Evolutionary conservation across 2,888 invertebrate species (phyloP).

Genomic region (Drosophila merina): DNA sequence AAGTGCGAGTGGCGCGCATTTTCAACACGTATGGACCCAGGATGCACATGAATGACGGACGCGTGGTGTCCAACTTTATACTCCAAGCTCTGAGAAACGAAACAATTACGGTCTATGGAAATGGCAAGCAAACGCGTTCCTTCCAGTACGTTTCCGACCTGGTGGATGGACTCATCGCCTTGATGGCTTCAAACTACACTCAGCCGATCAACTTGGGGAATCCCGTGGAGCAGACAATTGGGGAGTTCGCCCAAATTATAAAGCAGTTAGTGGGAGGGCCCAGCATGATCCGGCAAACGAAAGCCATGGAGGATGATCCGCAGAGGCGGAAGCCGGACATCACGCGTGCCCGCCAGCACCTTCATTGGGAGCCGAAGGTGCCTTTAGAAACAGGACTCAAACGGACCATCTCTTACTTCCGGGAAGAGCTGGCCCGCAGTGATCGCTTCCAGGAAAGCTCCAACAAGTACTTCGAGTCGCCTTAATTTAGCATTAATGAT

Average conservation of each 20-base stretch:
- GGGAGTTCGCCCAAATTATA: conserved; percentile 94
- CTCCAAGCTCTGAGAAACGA: conserved; percentile 97
- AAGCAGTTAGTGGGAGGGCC: conserved; percentile 93
- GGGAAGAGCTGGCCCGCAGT: conserved; percentile 90
- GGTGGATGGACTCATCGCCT: conserved; percentile 94
- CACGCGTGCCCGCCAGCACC: conserved; percentile 90
- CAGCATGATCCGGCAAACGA: conserved; percentile 92
- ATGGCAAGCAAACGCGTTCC: conserved; percentile 95
- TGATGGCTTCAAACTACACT: conserved; percentile 97
- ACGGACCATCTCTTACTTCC: conserved; percentile 97
- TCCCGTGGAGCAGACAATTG: conserved; percentile 98
- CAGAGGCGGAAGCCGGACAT: conserved; percentile 97
- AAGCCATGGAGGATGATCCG: conserved; percentile 98
- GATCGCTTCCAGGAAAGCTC: conserved; percentile 82
- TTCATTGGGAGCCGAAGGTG: conserved; percentile 97
- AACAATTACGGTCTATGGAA: conserved; percentile 96
- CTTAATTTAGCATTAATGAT: conserved; percentile 34
- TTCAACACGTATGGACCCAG: conserved; percentile 99
- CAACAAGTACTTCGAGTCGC: conserved; percentile 81
- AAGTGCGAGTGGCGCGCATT: conserved; percentile 97
- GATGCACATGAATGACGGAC: conserved; percentile 99
- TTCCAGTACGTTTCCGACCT: conserved; percentile 99
- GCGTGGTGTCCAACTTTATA: conserved; percentile 98
- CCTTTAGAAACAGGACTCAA: conserved; percentile 93
- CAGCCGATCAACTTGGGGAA: conserved; percentile 98